phyloP scores from a whole-genome alignment of 2,797 vertebrate genomes.

The Ctenopoma multispine region DNA sequence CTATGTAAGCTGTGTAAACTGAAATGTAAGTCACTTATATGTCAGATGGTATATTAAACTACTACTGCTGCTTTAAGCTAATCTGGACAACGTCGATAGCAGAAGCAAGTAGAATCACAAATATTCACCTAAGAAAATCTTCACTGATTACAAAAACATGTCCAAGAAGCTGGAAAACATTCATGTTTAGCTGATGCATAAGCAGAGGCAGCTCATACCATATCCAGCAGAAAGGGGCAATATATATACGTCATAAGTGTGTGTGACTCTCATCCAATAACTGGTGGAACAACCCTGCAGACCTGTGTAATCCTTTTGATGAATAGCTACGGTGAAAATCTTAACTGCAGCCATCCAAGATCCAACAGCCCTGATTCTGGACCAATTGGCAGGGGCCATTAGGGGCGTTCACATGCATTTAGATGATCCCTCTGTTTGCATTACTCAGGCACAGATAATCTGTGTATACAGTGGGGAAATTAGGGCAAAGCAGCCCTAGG shows the following conservation, averaged over 20 bases:
- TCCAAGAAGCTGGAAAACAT: constrained; percentile 49
- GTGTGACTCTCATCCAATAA: constrained; percentile 59
- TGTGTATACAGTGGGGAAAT: constrained; percentile 79
- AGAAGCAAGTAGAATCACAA: constrained; percentile 33
- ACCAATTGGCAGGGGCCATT: constrained; percentile 73
- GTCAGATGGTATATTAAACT: constrained; percentile 31
- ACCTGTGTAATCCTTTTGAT: constrained; percentile 72
- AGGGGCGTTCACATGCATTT: constrained; percentile 77
- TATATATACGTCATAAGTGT: constrained; percentile 57
- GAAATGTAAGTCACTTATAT: constrained; percentile 35
- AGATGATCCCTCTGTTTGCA: constrained; percentile 81
- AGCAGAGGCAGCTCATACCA: constrained; percentile 51
- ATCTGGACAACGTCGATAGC: constrained; percentile 34
- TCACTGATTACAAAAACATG: constrained; percentile 57
- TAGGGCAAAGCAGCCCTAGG: constrained; percentile 62
- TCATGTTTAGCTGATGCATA: constrained; percentile 61
- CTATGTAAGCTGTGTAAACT: constrained; percentile 8
- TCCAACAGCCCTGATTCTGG: constrained; percentile 52
- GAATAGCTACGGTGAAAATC: constrained; percentile 64
- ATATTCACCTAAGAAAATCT: constrained; percentile 55
- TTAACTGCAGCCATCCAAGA: constrained; percentile 61
- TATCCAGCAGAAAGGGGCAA: constrained; percentile 47
- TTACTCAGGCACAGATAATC: constrained; percentile 78
- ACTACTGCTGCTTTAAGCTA: constrained; percentile 17
- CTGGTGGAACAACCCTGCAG: constrained; percentile 63